Evolutionary conservation across 1,140 invertebrate species (phyloP).

Genomic region (Trachymyrmex septentrionalis): DNA sequence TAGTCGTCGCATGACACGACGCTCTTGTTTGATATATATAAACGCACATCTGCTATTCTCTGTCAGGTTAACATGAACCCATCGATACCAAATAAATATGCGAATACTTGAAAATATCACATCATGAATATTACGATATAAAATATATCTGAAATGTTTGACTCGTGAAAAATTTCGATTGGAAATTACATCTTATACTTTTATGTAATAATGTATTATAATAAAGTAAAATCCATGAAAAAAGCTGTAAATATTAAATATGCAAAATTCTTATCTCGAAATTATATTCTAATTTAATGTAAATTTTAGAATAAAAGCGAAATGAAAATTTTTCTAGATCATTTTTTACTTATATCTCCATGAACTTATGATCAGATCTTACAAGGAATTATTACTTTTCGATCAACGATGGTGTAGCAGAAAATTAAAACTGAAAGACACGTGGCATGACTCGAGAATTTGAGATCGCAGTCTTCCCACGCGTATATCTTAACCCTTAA

Average conservation of each 20-base stretch:
- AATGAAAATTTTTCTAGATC: not conserved
- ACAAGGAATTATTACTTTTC: slow-evolving; percentile 5
- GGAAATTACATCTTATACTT: not conserved
- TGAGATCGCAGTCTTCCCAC: slow-evolving; percentile 72
- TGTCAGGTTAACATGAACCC: slow-evolving; percentile 7
- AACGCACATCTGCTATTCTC: slow-evolving; percentile 26
- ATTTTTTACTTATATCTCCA: not conserved
- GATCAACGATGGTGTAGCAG: not conserved
- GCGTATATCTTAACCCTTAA: slow-evolving; percentile 78
- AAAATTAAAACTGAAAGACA: slow-evolving; percentile 61
- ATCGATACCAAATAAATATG: slow-evolving; percentile 26
- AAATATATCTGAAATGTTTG: not conserved
- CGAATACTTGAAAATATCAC: not conserved
- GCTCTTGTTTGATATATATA: slow-evolving; percentile 56
- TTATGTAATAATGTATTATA: not conserved
- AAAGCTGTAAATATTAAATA: slow-evolving; percentile 3
- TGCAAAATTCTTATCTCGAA: not conserved
- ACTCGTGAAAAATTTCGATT: not conserved
- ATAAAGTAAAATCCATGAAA: not conserved
- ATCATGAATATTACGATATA: not conserved
- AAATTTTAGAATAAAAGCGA: not conserved
- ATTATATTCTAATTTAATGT: not conserved
- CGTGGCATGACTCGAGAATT: slow-evolving; percentile 74
- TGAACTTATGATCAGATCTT: not conserved
- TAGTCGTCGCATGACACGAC: slow-evolving; percentile 68